Conservation (phyloP, 2,797 vertebrate genomes). For the Phoebastria nigripes region DNA sequence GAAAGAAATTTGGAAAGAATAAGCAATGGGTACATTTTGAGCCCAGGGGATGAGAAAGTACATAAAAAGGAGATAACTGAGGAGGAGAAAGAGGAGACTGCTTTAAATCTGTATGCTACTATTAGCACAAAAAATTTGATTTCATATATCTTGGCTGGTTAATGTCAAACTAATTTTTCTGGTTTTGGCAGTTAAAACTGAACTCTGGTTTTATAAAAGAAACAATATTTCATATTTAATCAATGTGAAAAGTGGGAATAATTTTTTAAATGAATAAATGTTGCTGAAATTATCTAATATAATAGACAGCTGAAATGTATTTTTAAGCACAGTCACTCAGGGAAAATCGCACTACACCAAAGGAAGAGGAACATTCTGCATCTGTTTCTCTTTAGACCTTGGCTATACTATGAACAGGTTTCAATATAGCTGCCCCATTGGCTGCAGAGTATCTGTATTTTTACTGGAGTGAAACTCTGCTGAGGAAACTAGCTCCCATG, state of each 20-base stretch:
- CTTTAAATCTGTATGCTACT: not conserved
- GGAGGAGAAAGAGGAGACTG: not conserved
- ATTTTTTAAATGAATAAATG: not conserved
- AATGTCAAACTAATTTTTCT: not conserved
- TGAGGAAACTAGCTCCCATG: not conserved
- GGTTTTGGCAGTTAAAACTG: not conserved
- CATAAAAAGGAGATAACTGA: not conserved
- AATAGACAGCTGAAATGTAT: not conserved
- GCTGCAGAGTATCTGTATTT: not conserved
- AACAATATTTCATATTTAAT: not conserved
- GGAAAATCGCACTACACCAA: not conserved
- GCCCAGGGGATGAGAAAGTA: not conserved
- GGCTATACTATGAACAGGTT: not conserved
- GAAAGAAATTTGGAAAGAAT: not conserved
- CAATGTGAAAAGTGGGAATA: not conserved
- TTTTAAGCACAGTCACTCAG: not conserved
- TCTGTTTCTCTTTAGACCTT: not conserved
- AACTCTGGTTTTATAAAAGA: not conserved
- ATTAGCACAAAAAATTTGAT: not conserved
- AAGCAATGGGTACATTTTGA: not conserved
- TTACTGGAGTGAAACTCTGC: not conserved
- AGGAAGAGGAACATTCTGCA: not conserved
- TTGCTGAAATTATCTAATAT: not conserved
- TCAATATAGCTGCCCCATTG: not conserved
- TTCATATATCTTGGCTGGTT: not conserved